A percentile compares a stretch with the other conserved stretches of the same genome.
Evolutionary conservation across 1,140 invertebrate species (phyloP).

Genomic region (Solenopsis invicta): DNA sequence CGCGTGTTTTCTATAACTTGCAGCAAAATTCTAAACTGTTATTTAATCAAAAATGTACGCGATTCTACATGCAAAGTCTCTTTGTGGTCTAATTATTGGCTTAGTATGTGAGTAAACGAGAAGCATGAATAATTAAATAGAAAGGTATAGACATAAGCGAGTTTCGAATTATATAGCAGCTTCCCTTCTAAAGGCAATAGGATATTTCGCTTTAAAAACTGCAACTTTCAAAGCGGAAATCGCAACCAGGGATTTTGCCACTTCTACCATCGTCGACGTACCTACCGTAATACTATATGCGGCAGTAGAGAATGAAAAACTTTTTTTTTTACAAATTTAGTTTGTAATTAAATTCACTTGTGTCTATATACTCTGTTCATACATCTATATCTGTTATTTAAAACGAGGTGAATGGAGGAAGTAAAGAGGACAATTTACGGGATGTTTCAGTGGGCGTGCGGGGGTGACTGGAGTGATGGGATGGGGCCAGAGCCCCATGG

Average conservation of each 20-base stretch:
- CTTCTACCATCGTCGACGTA: not conserved
- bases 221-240: not conserved
- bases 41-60: not conserved
- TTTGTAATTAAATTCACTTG: conserved; percentile 12
- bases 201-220: not conserved
- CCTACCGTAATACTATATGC: not conserved
- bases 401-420: not conserved
- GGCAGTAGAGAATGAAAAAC: not conserved
- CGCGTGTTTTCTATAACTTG: not conserved
- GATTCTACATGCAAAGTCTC: not conserved
- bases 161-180: conserved; percentile 14
- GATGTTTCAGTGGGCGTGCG: conserved; percentile 83
- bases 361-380: not conserved
- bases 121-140: conserved; percentile 18
- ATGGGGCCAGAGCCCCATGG: conserved; percentile 87
- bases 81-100: not conserved
- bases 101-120: conserved; percentile 5
- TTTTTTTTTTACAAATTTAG: not conserved
- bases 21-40: not conserved
- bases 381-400: not conserved
- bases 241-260: not conserved
- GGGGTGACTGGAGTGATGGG: conserved; percentile 87
- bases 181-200: too few relatives aligned
- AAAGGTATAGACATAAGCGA: not conserved
- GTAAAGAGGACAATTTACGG: conserved; percentile 5